A percentile compares a stretch with the other conserved stretches of the same genome.
These are phyloP conservation scores for Bungarus multicinctus DNA, from an alignment of 2,113 vertebrate species.

Conservation along the genomic window DNA sequence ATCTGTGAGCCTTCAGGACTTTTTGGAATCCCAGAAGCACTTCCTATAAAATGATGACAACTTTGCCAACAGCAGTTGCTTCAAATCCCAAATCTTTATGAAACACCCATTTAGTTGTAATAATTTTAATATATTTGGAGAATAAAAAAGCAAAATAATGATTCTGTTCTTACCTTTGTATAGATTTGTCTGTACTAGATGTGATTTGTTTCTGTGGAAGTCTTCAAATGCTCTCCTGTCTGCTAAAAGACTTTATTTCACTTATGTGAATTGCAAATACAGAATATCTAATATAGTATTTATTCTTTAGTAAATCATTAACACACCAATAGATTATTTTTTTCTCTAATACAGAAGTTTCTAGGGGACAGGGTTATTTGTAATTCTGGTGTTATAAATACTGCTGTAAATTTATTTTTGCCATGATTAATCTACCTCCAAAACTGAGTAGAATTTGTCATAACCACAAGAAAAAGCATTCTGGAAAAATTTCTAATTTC, in stretches of 20 bases:
- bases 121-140: slow-evolving; percentile 13
- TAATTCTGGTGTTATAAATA: slow-evolving; percentile 8
- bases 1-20: background rate
- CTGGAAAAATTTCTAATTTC: background rate
- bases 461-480: background rate
- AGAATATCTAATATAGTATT: slow-evolving; percentile 20
- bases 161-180: slow-evolving; percentile 53
- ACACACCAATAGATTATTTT: slow-evolving; percentile 19
- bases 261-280: background rate
- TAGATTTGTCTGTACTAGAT: background rate
- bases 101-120: background rate
- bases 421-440: background rate
- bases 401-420: background rate
- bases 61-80: background rate
- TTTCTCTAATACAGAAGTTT: background rate
- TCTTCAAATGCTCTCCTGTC: background rate
- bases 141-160: accelerated
- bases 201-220: slow-evolving; percentile 1
- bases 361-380: slow-evolving; percentile 45
- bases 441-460: background rate
- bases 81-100: background rate
- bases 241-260: background rate
- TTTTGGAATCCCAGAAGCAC: background rate
- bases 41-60: background rate
- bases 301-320: slow-evolving; percentile 58